phyloP scores from a whole-genome alignment of 1,140 invertebrate genomes.

The Tetramorium alpestre region DNA sequence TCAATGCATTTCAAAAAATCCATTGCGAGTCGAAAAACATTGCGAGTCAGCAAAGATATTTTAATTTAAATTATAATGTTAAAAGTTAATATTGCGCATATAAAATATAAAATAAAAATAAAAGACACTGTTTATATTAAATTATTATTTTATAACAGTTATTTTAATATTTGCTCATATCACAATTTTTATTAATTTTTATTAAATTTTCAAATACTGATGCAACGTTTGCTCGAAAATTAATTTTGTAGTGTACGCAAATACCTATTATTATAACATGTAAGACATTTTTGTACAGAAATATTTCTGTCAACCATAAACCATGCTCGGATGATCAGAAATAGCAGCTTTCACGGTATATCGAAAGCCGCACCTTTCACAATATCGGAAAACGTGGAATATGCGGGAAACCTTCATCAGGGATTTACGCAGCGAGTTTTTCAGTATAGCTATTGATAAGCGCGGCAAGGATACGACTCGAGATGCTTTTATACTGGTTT shows the following conservation, averaged over 20 bases:
- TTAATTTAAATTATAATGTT: neutral
- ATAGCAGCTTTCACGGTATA: constrained; percentile 32
- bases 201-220: constrained; percentile 11
- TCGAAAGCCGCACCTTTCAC: constrained; percentile 27
- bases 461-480: constrained; percentile 29
- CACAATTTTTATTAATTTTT: neutral
- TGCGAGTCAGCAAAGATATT: neutral
- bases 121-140: neutral
- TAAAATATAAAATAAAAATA: neutral
- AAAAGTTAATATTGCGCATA: neutral
- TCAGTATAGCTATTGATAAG: constrained; percentile 51
- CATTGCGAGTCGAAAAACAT: neutral
- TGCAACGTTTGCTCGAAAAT: neutral
- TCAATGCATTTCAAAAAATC: neutral
- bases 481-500: constrained; percentile 9
- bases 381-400: constrained; percentile 15
- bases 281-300: neutral
- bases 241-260: neutral
- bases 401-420: neutral
- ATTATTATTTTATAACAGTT: neutral
- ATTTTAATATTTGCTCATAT: neutral
- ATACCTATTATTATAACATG: neutral
- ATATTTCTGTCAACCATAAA: neutral
- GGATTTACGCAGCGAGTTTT: constrained; percentile 42
- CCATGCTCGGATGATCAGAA: neutral